A percentile compares a stretch with the other conserved stretches of the same genome.
Evolutionary conservation across 2,797 vertebrate species (phyloP).

Genomic region (Anas georgica): DNA sequence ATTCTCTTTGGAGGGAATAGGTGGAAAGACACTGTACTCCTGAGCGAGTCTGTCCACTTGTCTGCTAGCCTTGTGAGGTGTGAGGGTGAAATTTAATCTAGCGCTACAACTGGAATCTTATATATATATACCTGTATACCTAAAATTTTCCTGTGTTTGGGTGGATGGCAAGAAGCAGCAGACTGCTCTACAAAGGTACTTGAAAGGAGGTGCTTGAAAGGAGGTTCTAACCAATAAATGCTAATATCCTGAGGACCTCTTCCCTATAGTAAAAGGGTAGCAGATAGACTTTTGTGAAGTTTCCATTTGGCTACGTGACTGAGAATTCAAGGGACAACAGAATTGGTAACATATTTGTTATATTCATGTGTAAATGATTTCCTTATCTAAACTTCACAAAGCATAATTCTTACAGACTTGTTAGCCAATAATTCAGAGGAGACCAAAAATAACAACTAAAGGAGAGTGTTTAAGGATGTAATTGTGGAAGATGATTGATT

Average conservation of each 20-base stretch:
- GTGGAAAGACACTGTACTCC: conserved; percentile 32
- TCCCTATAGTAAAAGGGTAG: background rate
- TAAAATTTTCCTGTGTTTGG: conserved; percentile 42
- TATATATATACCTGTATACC: background rate
- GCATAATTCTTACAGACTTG: conserved; percentile 57
- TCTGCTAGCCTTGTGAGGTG: conserved; percentile 44
- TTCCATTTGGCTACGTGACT: conserved; percentile 45
- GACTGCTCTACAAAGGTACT: background rate
- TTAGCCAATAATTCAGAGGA: conserved; percentile 50
- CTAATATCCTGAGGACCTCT: conserved; percentile 18
- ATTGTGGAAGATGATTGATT: conserved; percentile 31
- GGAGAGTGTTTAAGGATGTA: conserved; percentile 27
- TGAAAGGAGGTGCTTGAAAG: background rate
- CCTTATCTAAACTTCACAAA: conserved; percentile 53
- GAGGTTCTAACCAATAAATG: conserved; percentile 23
- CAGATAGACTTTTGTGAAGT: conserved; percentile 41
- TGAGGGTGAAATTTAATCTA: conserved; percentile 71
- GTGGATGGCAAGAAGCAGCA: conserved; percentile 44
- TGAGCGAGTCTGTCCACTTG: conserved; percentile 61
- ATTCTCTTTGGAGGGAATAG: conserved; percentile 47
- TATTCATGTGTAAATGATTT: conserved; percentile 67
- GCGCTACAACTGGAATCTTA: conserved; percentile 39
- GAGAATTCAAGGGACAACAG: conserved; percentile 42
- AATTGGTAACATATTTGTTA: conserved; percentile 54
- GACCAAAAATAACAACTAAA: conserved; percentile 46